Conservation (phyloP, 2,888 invertebrate genomes). For the Diaperis boleti region DNA sequence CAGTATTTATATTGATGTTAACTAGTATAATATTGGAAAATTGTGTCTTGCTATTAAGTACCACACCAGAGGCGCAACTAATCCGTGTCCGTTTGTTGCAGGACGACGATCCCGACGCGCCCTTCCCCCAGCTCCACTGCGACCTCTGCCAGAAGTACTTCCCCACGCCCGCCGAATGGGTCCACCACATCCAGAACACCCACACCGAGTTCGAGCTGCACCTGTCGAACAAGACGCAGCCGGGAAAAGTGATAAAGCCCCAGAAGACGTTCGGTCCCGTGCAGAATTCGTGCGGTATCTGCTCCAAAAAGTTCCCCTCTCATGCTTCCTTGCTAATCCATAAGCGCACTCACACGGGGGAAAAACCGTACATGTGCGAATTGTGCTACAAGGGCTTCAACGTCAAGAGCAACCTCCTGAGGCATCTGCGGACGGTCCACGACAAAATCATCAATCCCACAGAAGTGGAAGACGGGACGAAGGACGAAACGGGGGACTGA, state of each 20-base stretch:
- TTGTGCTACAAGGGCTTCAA: conserved; percentile 83
- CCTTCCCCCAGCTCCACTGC: conserved; percentile 78
- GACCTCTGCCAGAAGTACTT: conserved; percentile 82
- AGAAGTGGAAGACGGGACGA: conserved; percentile 54
- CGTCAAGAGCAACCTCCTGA: conserved; percentile 80
- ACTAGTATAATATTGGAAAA: too few species aligned
- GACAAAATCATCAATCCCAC: conserved; percentile 72
- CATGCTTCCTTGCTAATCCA: conserved; percentile 85
- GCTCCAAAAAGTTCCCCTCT: conserved; percentile 81
- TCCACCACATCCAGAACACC: conserved; percentile 85
- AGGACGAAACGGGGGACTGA: conserved; percentile 33
- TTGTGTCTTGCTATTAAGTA: too few species aligned
- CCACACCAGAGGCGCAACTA: too few species aligned
- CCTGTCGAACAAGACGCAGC: conserved; percentile 79
- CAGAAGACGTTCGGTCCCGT: conserved; percentile 38
- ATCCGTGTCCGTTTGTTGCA: too few species aligned
- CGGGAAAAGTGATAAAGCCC: conserved; percentile 62
- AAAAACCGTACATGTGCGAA: conserved; percentile 80
- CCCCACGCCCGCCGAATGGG: conserved; percentile 88
- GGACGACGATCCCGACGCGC: conserved; percentile 77
- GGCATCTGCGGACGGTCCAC: conserved; percentile 81
- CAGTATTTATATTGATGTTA: too few species aligned
- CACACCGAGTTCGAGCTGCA: conserved; percentile 86
- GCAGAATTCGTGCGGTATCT: conserved; percentile 70
- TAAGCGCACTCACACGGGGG: conserved; percentile 80